These are phyloP conservation scores for Bujurquina vittata DNA, from an alignment of 2,113 vertebrate species.

Conservation along the genomic window DNA sequence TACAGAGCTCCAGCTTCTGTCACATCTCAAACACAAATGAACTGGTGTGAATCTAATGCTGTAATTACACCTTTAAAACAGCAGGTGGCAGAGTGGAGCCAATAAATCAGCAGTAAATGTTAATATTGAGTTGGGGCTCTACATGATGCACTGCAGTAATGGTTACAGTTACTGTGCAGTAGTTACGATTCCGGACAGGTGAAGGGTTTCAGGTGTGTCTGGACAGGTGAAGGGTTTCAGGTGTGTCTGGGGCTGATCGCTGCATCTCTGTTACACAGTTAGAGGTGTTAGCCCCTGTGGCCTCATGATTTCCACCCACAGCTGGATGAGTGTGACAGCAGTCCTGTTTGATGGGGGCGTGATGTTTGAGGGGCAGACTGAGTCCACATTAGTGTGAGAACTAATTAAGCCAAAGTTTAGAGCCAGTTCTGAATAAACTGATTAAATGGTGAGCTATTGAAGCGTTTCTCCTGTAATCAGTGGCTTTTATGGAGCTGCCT, in stretches of 20 bases:
- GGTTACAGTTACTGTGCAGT: background rate
- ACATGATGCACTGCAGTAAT: background rate
- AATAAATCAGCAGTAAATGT: too few relatives aligned
- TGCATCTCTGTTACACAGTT: background rate
- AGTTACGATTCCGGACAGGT: background rate
- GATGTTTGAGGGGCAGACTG: background rate
- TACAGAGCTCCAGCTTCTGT: background rate
- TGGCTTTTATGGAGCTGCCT: slow-evolving; percentile 67
- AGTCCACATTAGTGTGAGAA: background rate
- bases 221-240: background rate
- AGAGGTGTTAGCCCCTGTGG: background rate
- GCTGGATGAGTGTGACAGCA: background rate
- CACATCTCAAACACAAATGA: background rate
- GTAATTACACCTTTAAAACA: background rate
- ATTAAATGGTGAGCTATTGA: slow-evolving; percentile 21
- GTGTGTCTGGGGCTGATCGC: background rate
- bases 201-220: background rate
- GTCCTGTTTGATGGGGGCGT: background rate
- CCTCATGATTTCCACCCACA: background rate
- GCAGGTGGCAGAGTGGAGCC: background rate
- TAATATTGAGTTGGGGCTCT: too few relatives aligned
- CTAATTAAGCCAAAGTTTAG: background rate
- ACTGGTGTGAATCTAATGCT: background rate
- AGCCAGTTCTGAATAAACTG: background rate
- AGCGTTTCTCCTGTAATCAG: slow-evolving; percentile 40